Base-by-base conservation (phyloP, 1,140 invertebrate species). In the Danaus melanippus region DNA sequence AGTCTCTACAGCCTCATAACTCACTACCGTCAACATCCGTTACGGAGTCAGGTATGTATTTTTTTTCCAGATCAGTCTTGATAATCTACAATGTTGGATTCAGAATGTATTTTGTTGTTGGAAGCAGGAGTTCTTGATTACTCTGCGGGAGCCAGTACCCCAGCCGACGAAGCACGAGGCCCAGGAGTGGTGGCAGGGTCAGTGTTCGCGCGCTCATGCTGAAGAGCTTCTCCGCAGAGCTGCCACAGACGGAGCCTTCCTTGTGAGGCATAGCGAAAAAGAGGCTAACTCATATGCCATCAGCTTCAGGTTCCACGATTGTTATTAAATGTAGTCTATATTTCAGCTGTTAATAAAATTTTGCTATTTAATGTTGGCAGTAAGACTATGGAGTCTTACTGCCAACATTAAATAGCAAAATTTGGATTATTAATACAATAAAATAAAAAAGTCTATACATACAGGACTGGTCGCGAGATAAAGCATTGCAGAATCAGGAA, bases 401-500 rank as follows among this genome's bases (percentile, higher is more conserved):
- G 10, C n/a, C n/a, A n/a, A n/a, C n/a, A n/a, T n/a, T n/a, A n/a
- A n/a, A n/a, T n/a, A n/a, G n/a, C n/a, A n/a, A n/a, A 9, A 21
- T 58, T 46, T 3, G 21, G 42, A 73, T 87, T 56, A 45, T 45
- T 7, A 45, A 8, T 8, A 12, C 10, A 17, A 9, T 73, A 96
- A 96, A 72, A 95, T 95, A 15, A 95, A 97, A 70, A 94, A 93
- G 12, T 15, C 3, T 15, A 15, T 3, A 15, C 15, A 15, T 3
- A 15, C 1, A 15, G 15, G 15, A 15, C 15, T 15, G 15, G 15
- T 15, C 15, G 15, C 3, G 94, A 96, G 84, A 97, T 98, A 53
- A 98, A 98, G 75, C 97, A 98, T 77, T 99, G 97, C 84, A 90
- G 95, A 50, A 96, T 99, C 21, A 95, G 95, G 79, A 88, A 94